Evolutionary conservation across 2,888 invertebrate genomes (phyloP).

Genomic region (Tanytarsus gracilentus): DNA sequence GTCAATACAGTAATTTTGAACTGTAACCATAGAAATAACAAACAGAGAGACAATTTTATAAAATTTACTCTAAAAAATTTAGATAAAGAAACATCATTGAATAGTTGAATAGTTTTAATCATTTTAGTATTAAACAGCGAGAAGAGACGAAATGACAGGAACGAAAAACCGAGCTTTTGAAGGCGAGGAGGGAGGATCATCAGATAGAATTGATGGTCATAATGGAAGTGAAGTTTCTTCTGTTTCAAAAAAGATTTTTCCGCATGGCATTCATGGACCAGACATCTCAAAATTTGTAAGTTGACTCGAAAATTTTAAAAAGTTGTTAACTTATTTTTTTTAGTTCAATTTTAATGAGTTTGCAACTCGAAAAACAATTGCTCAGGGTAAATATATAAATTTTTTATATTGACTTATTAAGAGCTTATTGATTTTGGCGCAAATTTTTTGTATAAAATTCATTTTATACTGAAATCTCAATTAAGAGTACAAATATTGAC

Average conservation of each 20-base stretch:
- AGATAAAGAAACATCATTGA: neutral
- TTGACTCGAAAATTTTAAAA: too few relatives aligned
- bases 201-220: neutral
- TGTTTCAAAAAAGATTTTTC: constrained; percentile 1
- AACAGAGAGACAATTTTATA: neutral
- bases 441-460: neutral
- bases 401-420: neutral
- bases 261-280: neutral
- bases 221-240: neutral
- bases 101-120: neutral
- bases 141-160: too few relatives aligned
- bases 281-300: constrained; percentile 14
- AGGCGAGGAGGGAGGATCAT: neutral
- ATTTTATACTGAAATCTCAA: neutral
- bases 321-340: too few relatives aligned
- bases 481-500: neutral
- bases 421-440: neutral
- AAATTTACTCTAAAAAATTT: neutral
- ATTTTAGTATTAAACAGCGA: neutral
- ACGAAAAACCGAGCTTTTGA: constrained; percentile 17
- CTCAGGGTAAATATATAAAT: neutral
- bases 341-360: constrained; percentile 2
- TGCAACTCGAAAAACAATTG: constrained; percentile 18
- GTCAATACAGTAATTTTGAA: too few relatives aligned
- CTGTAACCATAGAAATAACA: too few relatives aligned